These are phyloP conservation scores for human (Homo sapiens) DNA, from an alignment of 2,113 vertebrate genomes.

Conservation along the genomic window GRCh38 chr17:73967501-73968000, in stretches of 20 bases:
- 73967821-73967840: background rate
- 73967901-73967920: background rate
- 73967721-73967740: background rate
- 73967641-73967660: background rate
- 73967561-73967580: constrained; percentile 18
- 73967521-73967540: rapidly evolving
- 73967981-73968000: background rate
- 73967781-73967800: background rate
- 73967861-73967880: background rate
- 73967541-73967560: background rate
- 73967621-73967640: rapidly evolving
- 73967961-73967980: background rate
- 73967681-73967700: constrained; percentile 54
- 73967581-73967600: background rate
- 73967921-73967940: background rate
- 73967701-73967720: background rate
- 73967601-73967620: background rate
- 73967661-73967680: background rate
- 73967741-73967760: background rate
- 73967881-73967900: background rate
- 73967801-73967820: background rate
- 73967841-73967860: rapidly evolving
- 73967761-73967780: background rate
- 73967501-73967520: background rate
- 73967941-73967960: background rate